A percentile compares a stretch with the other conserved stretches of the same genome.
Conservation (phyloP, 2,888 invertebrate species). For the Lobophora halterata region DNA sequence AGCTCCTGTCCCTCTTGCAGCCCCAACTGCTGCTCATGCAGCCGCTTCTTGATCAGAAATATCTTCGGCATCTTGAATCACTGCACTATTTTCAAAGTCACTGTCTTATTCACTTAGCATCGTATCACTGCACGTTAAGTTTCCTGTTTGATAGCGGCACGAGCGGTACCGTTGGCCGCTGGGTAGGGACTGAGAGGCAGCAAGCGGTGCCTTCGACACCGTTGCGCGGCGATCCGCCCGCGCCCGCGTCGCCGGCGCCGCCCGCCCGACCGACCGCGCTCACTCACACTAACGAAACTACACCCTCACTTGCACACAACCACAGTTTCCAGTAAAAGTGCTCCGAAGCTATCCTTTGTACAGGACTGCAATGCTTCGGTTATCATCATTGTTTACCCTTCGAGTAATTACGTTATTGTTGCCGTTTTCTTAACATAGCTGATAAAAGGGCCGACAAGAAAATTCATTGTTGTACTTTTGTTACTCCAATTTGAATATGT, state of each 20-base stretch:
- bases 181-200: slow-evolving; percentile 74
- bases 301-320: slow-evolving; percentile 47
- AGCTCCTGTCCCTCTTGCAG: slow-evolving; percentile 91
- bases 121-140: slow-evolving; percentile 74
- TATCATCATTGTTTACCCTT: slow-evolving; percentile 36
- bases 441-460: slow-evolving; percentile 14
- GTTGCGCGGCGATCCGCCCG: slow-evolving; percentile 78
- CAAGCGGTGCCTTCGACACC: slow-evolving; percentile 76
- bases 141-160: slow-evolving; percentile 77
- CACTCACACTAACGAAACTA: slow-evolving; percentile 42
- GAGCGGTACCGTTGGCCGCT: slow-evolving; percentile 78
- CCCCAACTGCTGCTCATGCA: slow-evolving; percentile 94
- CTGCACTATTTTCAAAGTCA: slow-evolving; percentile 71
- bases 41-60: slow-evolving; percentile 93
- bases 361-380: slow-evolving; percentile 22
- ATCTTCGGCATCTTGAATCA: slow-evolving; percentile 92
- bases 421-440: slow-evolving; percentile 19
- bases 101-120: slow-evolving; percentile 74
- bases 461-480: slow-evolving; percentile 11
- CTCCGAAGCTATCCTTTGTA: slow-evolving; percentile 49
- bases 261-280: slow-evolving; percentile 58
- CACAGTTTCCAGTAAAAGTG: slow-evolving; percentile 75
- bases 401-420: slow-evolving; percentile 35
- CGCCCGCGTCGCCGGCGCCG: slow-evolving; percentile 62
- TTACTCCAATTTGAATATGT: slow-evolving; percentile 11